phyloP scores from a whole-genome alignment of 2,797 vertebrate genomes.

The Coilia nasus region DNA sequence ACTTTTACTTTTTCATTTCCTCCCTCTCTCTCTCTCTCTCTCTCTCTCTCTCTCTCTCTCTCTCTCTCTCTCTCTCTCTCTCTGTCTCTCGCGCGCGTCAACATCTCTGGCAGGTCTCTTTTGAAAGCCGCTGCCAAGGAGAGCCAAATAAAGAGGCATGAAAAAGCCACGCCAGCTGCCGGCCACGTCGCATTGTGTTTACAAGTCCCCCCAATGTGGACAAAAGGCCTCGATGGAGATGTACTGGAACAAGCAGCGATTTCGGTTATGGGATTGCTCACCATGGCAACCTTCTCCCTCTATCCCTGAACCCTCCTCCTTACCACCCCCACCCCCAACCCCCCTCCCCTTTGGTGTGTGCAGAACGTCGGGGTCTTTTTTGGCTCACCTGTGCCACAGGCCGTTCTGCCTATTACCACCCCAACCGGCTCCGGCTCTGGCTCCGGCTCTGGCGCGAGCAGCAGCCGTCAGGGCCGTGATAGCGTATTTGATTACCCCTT shows the following conservation, averaged over 20 bases:
- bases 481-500: slow-evolving; percentile 45
- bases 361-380: background rate
- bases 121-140: slow-evolving; percentile 27
- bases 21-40: background rate
- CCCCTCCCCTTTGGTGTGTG: background rate
- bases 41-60: background rate
- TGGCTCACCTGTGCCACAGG: slow-evolving; percentile 42
- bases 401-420: slow-evolving; percentile 42
- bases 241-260: slow-evolving; percentile 34
- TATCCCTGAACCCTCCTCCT: background rate
- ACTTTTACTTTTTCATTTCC: background rate
- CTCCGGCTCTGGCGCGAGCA: slow-evolving; percentile 26
- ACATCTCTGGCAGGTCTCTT: slow-evolving; percentile 28
- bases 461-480: slow-evolving; percentile 36
- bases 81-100: slow-evolving; percentile 30
- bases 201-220: slow-evolving; percentile 40
- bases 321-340: background rate
- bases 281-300: slow-evolving; percentile 49
- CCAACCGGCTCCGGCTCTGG: background rate
- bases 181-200: slow-evolving; percentile 44
- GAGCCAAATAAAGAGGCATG: slow-evolving; percentile 1
- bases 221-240: slow-evolving; percentile 41
- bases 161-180: slow-evolving; percentile 44
- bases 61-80: slow-evolving; percentile 14
- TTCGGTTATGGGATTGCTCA: slow-evolving; percentile 43